These are phyloP conservation scores for Colletes collaris DNA, from an alignment of 2,888 invertebrate species.

Conservation along the genomic window DNA sequence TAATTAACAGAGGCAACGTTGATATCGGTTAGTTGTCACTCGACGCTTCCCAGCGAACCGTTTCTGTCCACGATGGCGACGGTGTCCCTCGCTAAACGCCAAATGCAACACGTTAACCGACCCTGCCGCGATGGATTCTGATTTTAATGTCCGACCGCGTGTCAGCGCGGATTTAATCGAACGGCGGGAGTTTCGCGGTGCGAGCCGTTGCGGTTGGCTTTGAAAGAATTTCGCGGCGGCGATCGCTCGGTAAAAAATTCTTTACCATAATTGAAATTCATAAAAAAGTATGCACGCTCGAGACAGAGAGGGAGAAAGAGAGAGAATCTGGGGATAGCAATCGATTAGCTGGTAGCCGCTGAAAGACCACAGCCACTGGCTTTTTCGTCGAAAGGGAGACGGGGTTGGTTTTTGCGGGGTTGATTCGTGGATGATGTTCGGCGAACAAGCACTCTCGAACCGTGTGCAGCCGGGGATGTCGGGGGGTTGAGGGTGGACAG, in stretches of 20 bases:
- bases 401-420: slow-evolving; percentile 27
- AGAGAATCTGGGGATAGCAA: slow-evolving; percentile 6
- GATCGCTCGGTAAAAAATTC: slow-evolving; percentile 20
- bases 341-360: slow-evolving; percentile 40
- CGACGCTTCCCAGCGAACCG: background rate
- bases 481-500: background rate
- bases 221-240: background rate
- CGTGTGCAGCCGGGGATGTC: slow-evolving; percentile 4
- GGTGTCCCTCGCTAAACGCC: background rate
- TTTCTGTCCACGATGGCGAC: background rate
- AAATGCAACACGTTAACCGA: slow-evolving; percentile 3
- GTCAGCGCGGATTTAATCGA: slow-evolving; percentile 37
- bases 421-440: slow-evolving; percentile 38
- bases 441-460: slow-evolving; percentile 16
- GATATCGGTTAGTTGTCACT: too few relatives aligned
- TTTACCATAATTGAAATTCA: slow-evolving; percentile 38
- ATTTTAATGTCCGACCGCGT: slow-evolving; percentile 28
- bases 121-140: background rate
- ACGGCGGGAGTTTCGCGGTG: background rate
- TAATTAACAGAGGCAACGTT: too few relatives aligned
- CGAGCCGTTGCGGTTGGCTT: background rate
- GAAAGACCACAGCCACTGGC: slow-evolving; percentile 7
- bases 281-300: background rate
- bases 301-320: background rate
- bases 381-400: background rate